phyloP scores from a whole-genome alignment of 1,140 invertebrate genomes.

The Acyrthosiphon pisum region DNA sequence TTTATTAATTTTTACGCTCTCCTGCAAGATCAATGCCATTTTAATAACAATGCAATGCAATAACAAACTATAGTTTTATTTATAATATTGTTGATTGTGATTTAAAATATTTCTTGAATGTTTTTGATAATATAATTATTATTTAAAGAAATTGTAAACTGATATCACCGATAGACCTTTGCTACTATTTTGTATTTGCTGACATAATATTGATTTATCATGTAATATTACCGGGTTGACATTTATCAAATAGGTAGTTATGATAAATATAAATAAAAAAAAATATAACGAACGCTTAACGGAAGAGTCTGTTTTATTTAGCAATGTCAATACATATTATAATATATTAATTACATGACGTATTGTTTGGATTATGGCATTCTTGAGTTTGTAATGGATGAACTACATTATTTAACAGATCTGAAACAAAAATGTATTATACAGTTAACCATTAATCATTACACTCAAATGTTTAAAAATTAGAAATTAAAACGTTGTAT shows the following conservation, averaged over 20 bases:
- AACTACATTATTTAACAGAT: background rate
- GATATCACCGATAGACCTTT: background rate
- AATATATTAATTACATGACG: background rate
- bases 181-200: background rate
- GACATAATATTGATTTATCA: background rate
- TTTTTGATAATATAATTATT: background rate
- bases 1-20: too few species aligned
- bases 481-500: background rate
- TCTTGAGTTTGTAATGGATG: background rate
- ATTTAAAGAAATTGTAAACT: background rate
- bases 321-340: background rate
- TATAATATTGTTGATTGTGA: background rate
- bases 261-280: background rate
- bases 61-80: background rate
- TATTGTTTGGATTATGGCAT: slow-evolving; percentile 23
- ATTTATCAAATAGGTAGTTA: background rate
- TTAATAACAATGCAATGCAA: background rate
- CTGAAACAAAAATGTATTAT: background rate
- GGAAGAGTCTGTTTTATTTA: background rate
- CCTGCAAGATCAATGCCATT: too few species aligned
- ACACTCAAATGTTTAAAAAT: background rate
- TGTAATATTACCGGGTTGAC: background rate
- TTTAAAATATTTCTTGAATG: background rate
- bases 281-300: background rate
- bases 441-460: background rate